Conservation (phyloP, 1,140 invertebrate genomes). For the Papilio aristodemus region DNA sequence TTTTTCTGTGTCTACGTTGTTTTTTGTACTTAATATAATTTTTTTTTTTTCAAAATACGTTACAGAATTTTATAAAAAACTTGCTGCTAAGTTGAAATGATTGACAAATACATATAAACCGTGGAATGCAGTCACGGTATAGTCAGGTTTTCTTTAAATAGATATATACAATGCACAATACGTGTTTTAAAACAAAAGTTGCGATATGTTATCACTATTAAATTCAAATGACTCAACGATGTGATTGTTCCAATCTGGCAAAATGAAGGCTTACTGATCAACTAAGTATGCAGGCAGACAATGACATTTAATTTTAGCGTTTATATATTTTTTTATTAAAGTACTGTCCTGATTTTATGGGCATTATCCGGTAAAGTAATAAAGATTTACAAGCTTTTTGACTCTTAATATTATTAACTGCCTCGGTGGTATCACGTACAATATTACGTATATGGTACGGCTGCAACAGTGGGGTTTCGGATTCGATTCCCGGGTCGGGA, state of each 20-base stretch:
- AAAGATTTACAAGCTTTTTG: no score
- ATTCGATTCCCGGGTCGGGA: no score
- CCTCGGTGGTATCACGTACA: no score
- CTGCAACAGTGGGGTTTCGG: no score
- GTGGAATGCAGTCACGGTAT: not conserved
- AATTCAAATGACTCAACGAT: constrained; percentile 20
- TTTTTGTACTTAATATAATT: constrained; percentile 1
- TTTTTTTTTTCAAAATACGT: no score
- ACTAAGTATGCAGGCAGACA: not conserved
- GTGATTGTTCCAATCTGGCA: constrained; percentile 27
- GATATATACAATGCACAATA: constrained; percentile 30
- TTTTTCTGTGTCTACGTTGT: constrained; percentile 14
- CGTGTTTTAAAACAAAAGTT: constrained; percentile 8
- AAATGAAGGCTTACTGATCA: not conserved
- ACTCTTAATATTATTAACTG: no score
- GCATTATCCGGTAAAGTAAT: no score
- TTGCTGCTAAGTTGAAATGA: not conserved
- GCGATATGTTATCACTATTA: constrained; percentile 21
- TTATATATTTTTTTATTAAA: no score
- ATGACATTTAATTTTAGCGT: not conserved
- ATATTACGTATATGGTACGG: no score
- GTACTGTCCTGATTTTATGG: no score
- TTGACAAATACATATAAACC: not conserved
- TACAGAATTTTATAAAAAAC: no score
- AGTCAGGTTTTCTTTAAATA: constrained; percentile 24